These are phyloP conservation scores for Drosophila auraria DNA, from an alignment of 1,140 invertebrate species.

Conservation along the genomic window DNA sequence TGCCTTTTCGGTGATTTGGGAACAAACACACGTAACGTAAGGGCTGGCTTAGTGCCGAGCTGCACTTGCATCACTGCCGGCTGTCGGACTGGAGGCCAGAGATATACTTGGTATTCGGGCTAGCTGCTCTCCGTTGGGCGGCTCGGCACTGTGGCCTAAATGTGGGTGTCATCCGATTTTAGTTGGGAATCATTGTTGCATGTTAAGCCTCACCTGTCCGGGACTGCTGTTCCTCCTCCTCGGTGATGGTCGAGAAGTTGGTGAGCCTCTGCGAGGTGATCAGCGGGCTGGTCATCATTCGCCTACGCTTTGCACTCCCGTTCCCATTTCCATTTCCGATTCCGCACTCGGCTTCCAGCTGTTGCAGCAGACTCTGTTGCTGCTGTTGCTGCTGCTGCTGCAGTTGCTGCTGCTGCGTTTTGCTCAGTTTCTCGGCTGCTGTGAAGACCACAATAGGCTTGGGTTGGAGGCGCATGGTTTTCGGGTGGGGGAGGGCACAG, in stretches of 20 bases:
- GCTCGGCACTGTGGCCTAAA: conserved; percentile 36
- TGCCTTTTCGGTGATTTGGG: not conserved
- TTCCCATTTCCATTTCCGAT: conserved; percentile 35
- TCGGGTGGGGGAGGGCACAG: too few relatives aligned
- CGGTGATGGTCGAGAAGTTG: conserved; percentile 77
- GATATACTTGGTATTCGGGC: conserved; percentile 53
- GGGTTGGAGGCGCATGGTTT: conserved; percentile 10
- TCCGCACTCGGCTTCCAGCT: conserved; percentile 23
- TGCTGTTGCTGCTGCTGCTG: conserved; percentile 21
- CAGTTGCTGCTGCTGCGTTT: conserved; percentile 49
- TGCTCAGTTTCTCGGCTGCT: conserved; percentile 58
- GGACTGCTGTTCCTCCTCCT: conserved; percentile 71
- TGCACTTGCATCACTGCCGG: conserved; percentile 41
- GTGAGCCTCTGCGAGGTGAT: conserved; percentile 73
- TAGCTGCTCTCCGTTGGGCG: conserved; percentile 22
- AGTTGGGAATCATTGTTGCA: not conserved
- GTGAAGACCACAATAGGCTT: conserved; percentile 62
- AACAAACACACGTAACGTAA: conserved; percentile 14
- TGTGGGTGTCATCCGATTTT: not conserved
- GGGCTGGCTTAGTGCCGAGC: conserved; percentile 20
- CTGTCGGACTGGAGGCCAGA: conserved; percentile 28
- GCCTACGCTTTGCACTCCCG: conserved; percentile 49
- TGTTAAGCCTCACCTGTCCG: conserved; percentile 23
- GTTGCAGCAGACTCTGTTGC: conserved; percentile 6
- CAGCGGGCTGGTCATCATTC: conserved; percentile 64